Percentiles rank a stretch among this genome's conserved stretches.
Evolutionary conservation across 2,113 vertebrate genomes (phyloP).

Genomic region (Callospermophilus lateralis): DNA sequence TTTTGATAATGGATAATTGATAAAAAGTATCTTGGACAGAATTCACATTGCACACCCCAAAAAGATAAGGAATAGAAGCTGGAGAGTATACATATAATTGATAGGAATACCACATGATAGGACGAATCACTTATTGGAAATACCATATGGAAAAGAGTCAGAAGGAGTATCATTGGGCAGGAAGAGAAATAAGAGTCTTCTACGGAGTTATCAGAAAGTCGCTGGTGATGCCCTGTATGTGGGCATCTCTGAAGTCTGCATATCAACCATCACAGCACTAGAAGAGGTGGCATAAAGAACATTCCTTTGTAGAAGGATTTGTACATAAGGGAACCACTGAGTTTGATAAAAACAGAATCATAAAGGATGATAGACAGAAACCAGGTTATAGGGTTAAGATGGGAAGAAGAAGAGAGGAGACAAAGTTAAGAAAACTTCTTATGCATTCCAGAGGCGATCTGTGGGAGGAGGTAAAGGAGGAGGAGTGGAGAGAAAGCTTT

Average conservation of each 20-base stretch:
- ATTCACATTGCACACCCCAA: not conserved
- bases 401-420: slow-evolving; percentile 11
- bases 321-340: not conserved
- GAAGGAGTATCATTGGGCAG: not conserved
- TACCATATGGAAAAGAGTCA: not conserved
- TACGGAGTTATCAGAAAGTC: not conserved
- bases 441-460: not conserved
- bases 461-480: not conserved
- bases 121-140: not conserved
- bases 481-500: not conserved
- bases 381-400: not conserved
- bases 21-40: not conserved
- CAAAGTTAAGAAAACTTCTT: slow-evolving; percentile 16
- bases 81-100: not conserved
- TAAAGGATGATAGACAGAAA: not conserved
- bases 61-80: not conserved
- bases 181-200: slow-evolving; percentile 49
- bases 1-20: not conserved
- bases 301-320: slow-evolving; percentile 10
- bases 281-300: not conserved
- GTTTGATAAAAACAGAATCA: slow-evolving; percentile 3
- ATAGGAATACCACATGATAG: not conserved
- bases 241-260: not conserved
- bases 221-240: not conserved
- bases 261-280: not conserved